Evolutionary conservation across 2,113 vertebrate genomes (phyloP).

Genomic region (Cavia aperea): DNA sequence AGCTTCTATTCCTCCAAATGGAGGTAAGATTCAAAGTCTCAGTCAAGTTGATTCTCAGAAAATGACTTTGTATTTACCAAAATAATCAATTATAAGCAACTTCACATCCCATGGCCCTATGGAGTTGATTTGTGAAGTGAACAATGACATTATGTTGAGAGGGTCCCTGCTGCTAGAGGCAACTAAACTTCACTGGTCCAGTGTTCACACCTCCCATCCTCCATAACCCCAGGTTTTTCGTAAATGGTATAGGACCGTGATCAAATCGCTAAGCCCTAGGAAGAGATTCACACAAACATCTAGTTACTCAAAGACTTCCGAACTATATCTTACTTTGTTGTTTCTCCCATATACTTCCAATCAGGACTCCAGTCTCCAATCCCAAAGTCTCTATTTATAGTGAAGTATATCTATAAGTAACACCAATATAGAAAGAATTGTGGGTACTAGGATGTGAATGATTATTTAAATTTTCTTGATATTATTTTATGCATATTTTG

Average conservation of each 20-base stretch:
- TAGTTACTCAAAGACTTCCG: neutral
- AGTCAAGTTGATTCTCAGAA: neutral
- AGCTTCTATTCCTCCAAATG: fast-evolving
- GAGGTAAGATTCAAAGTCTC: neutral
- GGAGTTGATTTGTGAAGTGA: neutral
- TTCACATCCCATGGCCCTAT: neutral
- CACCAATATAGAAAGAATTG: neutral
- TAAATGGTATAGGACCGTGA: neutral
- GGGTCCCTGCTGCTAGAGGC: neutral
- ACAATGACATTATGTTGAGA: no score
- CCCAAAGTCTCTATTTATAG: neutral
- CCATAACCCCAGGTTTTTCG: neutral
- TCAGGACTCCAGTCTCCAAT: neutral
- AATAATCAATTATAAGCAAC: neutral
- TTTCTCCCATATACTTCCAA: neutral
- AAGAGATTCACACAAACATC: neutral
- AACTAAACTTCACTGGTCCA: neutral
- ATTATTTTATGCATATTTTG: neutral
- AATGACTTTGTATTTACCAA: neutral
- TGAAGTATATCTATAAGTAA: neutral
- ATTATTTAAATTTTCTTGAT: neutral
- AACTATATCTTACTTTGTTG: neutral
- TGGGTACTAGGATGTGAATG: no score
- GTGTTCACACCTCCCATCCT: fast-evolving
- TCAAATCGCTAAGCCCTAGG: neutral